Evolutionary conservation across 1,140 invertebrate genomes (phyloP).

Genomic region (Saxidomus purpurata): DNA sequence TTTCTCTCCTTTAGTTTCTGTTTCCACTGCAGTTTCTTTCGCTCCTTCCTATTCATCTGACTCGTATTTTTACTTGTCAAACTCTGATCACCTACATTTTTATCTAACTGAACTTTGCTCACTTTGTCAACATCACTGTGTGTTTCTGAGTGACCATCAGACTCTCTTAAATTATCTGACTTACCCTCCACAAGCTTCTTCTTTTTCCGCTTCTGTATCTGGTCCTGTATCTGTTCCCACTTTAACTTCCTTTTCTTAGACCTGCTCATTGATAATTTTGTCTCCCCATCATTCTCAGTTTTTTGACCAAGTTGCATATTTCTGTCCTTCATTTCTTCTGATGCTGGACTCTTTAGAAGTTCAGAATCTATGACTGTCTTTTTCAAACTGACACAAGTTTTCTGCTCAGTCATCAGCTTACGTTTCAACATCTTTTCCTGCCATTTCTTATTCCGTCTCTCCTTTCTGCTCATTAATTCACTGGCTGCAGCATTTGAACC

Average conservation of each 20-base stretch:
- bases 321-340: background rate
- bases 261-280: background rate
- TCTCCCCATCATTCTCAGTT: background rate
- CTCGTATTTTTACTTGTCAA: background rate
- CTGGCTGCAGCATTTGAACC: background rate
- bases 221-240: background rate
- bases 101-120: background rate
- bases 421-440: conserved; percentile 17
- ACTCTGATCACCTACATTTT: background rate
- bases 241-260: conserved; percentile 1
- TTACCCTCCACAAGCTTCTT: background rate
- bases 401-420: background rate
- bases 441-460: background rate
- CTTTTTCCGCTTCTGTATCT: background rate
- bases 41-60: conserved; percentile 2
- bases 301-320: background rate
- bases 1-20: conserved; percentile 45
- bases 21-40: conserved; percentile 35
- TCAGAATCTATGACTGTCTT: background rate
- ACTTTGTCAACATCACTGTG: background rate
- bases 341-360: background rate
- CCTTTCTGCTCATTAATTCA: conserved; percentile 35
- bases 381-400: background rate
- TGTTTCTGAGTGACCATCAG: background rate
- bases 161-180: background rate